These are phyloP conservation scores for Drosophila nebulosa DNA, from an alignment of 1,140 invertebrate genomes.

Conservation along the genomic window DNA sequence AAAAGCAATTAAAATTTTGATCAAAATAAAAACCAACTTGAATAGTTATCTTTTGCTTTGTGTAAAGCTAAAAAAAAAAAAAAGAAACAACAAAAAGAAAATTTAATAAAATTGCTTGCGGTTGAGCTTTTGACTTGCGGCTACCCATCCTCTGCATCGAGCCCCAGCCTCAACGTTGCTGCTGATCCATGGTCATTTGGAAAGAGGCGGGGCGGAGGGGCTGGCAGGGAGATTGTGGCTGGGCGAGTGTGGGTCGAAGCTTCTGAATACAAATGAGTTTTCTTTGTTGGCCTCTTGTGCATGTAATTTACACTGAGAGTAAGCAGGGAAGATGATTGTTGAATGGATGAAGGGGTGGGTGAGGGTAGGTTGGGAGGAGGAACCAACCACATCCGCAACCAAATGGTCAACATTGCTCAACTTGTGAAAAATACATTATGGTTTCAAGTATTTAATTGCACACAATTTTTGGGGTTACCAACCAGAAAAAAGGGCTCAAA, in stretches of 20 bases:
- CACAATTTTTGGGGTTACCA: conserved; percentile 51
- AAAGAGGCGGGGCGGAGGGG: not conserved
- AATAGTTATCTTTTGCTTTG: conserved; percentile 39
- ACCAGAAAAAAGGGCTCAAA: conserved; percentile 10
- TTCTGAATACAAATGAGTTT: conserved; percentile 65
- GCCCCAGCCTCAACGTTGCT: not conserved
- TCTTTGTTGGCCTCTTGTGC: conserved; percentile 55
- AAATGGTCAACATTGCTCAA: conserved; percentile 77
- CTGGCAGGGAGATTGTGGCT: not conserved
- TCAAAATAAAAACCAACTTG: conserved; percentile 39
- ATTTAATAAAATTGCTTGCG: conserved; percentile 75
- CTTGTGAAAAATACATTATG: conserved; percentile 79
- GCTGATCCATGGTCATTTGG: conserved; percentile 20
- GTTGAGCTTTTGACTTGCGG: conserved; percentile 73
- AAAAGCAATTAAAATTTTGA: conserved; percentile 74
- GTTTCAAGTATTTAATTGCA: conserved; percentile 75
- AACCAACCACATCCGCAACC: conserved; percentile 60
- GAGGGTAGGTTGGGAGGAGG: not conserved
- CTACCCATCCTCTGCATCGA: not conserved
- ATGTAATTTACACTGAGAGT: conserved; percentile 59
- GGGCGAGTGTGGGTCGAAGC: conserved; percentile 13
- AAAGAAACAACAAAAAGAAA: conserved; percentile 5
- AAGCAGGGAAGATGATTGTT: not conserved
- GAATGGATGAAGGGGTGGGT: not conserved
- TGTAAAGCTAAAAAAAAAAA: not conserved